These are phyloP conservation scores for Eudorcas thomsonii DNA, from an alignment of 2,113 vertebrate species.

Conservation along the genomic window DNA sequence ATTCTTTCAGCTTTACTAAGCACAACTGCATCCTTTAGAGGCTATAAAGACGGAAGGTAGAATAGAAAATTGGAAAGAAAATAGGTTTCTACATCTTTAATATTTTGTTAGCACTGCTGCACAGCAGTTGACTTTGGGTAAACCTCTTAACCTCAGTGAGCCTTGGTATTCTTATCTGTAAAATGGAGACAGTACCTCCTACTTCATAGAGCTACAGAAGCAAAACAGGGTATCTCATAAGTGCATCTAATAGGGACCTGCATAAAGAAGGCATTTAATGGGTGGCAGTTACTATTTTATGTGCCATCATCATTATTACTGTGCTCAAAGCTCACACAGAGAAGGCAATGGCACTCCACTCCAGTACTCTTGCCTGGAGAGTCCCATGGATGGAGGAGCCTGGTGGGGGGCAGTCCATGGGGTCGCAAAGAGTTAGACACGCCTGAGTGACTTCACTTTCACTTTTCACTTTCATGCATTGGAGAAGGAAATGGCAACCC, in stretches of 20 bases:
- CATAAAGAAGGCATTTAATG: conserved; percentile 20
- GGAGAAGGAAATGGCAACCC: too few species aligned
- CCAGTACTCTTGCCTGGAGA: too few species aligned
- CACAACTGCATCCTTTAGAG: background rate
- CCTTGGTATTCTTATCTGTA: conserved; percentile 1
- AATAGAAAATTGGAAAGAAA: conserved; percentile 25
- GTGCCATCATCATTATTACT: background rate
- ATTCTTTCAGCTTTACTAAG: background rate
- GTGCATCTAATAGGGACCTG: background rate
- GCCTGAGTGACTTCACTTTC: too few species aligned
- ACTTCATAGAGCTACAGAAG: background rate
- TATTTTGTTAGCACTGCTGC: background rate
- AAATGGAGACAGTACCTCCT: background rate
- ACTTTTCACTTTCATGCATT: too few species aligned
- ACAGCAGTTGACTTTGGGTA: background rate
- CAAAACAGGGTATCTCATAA: background rate
- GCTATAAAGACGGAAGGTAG: background rate
- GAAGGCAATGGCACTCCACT: too few species aligned
- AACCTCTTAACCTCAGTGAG: background rate
- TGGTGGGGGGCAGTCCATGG: too few species aligned
- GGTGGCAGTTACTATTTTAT: background rate
- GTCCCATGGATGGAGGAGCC: too few species aligned
- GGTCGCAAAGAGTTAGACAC: too few species aligned
- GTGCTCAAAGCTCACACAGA: background rate
- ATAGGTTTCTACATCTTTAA: background rate